Base-by-base conservation (phyloP, 1,140 invertebrate genomes). In the Aphidius gifuensis region DNA sequence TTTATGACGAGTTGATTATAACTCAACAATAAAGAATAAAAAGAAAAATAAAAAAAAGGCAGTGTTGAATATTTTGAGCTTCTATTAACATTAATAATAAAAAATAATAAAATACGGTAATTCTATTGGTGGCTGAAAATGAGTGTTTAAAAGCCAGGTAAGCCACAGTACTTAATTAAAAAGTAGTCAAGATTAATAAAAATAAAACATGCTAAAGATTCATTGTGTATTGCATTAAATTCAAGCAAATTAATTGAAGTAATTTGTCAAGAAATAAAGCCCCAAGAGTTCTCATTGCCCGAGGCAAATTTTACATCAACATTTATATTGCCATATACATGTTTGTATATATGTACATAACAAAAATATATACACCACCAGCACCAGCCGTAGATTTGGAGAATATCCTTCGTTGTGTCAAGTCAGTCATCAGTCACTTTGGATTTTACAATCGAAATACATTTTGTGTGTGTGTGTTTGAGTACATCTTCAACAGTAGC, bases 121-220 rank as follows among this genome's bases (percentile, higher is more conserved):
- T 32, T 32, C 23, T 32, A 32, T 32, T 32, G 23, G 23, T 32
- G 23, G 23, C 23, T 32, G 23, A 32, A 32, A 32, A 32, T 32
- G 23, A 32, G 23, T 32, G 23, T 32, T 32, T 32, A 4, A 32
- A 32, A 32, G 23, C 23, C 23, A 32, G 4, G 23, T 32, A 32
- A 32, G 23, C 23, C 23, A 32, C 23, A 32, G 23, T 32, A 21
- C 49, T 63, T 58, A 58, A 58, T 63, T 58, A 63, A 63, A 63
- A 63, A 62, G 61, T 54, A 50, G 61, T 62, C 38, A 42, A 57
- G 61, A 62, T 62, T 62, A 62, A 62, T 62, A 62, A 62, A 62
- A 32, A 32, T 3, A 32, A 32, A 32, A 32, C 50, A 47, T 44
- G 23, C 56, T 58, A 51, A 58, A 47, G 48, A 63, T 63, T 63